Percentiles rank a stretch among this genome's conserved stretches.
Conservation (phyloP, 2,888 invertebrate genomes). For the Pristionchus mayeri region DNA sequence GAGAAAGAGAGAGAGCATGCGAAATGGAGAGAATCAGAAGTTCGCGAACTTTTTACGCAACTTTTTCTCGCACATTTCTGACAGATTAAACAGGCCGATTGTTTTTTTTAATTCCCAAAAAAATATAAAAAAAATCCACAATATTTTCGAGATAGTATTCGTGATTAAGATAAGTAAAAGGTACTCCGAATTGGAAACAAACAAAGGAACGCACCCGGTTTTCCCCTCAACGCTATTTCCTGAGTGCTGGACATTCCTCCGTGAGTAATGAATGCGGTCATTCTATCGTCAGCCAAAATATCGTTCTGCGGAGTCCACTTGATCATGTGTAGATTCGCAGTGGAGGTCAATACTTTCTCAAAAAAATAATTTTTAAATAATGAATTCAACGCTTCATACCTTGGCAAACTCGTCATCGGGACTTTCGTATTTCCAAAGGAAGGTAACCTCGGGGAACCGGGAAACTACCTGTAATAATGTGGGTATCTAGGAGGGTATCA, state of each 20-base stretch:
- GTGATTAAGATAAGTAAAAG: no score
- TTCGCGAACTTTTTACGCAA: no score
- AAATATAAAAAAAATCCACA: neutral
- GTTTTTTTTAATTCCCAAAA: neutral
- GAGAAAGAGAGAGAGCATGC: no score
- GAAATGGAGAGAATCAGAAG: no score
- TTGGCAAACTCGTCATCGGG: no score
- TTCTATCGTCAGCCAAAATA: neutral
- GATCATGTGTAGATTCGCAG: neutral
- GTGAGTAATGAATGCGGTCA: neutral
- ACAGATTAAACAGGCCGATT: no score
- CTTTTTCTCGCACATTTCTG: no score
- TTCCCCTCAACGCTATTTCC: no score
- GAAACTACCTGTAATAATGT: neutral
- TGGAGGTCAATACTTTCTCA: neutral
- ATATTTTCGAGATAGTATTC: neutral
- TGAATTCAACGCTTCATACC: neutral
- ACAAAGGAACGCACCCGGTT: no score
- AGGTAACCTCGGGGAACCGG: no score
- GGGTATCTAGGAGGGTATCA: neutral
- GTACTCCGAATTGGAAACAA: no score
- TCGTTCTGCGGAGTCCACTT: constrained; percentile 17
- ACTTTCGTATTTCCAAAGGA: no score
- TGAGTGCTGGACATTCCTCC: constrained; percentile 29
- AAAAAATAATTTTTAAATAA: neutral